Percentiles rank a stretch among this genome's conserved stretches.
These are phyloP conservation scores for Sinocyclocheilus rhinocerous DNA, from an alignment of 2,113 vertebrate species.

Conservation along the genomic window DNA sequence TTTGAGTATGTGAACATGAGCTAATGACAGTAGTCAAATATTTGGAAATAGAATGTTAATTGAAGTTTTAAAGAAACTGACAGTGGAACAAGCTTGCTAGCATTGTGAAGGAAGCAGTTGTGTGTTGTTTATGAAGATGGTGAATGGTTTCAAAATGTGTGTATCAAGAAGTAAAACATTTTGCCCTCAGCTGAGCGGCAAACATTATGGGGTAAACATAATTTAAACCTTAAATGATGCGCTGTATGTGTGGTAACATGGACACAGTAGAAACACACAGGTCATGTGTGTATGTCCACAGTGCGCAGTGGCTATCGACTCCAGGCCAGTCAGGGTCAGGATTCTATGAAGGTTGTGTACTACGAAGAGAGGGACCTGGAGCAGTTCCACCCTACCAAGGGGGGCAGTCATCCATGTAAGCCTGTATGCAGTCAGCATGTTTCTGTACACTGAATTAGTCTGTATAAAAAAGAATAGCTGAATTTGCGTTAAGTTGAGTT, in stretches of 20 bases:
- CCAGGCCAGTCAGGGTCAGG: constrained; percentile 86
- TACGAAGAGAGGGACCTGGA: constrained; percentile 91
- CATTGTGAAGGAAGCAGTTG: too few species aligned
- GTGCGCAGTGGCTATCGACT: constrained; percentile 90
- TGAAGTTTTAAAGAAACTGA: too few species aligned
- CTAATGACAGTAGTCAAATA: too few species aligned
- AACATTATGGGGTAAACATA: too few species aligned
- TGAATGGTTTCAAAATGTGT: too few species aligned
- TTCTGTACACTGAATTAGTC: constrained; percentile 53
- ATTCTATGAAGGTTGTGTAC: constrained; percentile 93
- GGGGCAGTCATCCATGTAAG: constrained; percentile 90
- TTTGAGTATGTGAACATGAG: not conserved
- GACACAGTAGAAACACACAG: constrained; percentile 47
- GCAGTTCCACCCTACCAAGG: constrained; percentile 84
- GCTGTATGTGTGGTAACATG: constrained; percentile 3
- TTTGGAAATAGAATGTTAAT: too few species aligned
- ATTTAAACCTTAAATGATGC: not conserved
- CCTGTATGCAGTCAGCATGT: constrained; percentile 53
- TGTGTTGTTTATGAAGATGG: too few species aligned
- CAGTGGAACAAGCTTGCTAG: too few species aligned
- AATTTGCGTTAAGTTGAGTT: not conserved
- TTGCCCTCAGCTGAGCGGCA: too few species aligned
- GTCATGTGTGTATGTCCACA: constrained; percentile 64
- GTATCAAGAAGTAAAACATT: too few species aligned
- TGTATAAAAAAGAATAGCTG: constrained; percentile 36